Base-by-base conservation (phyloP, 2,113 vertebrate species). In the Hydrolagus affinis region DNA sequence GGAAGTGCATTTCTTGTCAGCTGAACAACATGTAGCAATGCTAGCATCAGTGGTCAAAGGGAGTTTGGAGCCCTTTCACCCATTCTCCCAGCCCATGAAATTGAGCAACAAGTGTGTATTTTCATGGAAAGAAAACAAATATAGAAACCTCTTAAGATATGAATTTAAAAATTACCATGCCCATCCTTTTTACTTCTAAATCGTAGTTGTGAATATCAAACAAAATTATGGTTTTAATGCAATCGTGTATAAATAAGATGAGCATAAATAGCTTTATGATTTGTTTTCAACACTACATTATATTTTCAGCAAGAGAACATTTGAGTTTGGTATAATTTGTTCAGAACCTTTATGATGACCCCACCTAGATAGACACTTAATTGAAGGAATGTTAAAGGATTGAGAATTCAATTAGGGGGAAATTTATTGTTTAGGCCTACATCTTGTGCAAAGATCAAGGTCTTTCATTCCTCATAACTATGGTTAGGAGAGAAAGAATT, bases 1-100 rank as follows among this genome's bases (percentile, higher is more conserved):
- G 76, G 60, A 80, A 62, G 59, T 17, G 59, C 59, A 80, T 64
- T 64, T 62, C 76, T 80, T 28, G 76, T 80, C 59, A 64, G 59
- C 59, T 62, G 76, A 80, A 80, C 76, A 62, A 62, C 59, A 28
- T 23, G n/a, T n/a, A 80, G 19, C 23, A n/a, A 77, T 59, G 56
- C 23, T 77, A 57, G 57, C 62, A 62, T 80, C 28, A 80, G 19
- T 80, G 57, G 57, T 62, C 11, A 80, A 11, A 2, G 56, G 57
- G 76, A 80, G 59, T 62, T 80, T 23, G 28, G 57, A 80, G 15
- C 57, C 76, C 57, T 15, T 64, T 80, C n/a, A 80, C 23, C 59
- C 57, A 28, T 1, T 62, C 11, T 80, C 76, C 23, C 76, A 80
- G 57, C 17, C 62, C 56, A 80, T 19, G 59, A 60, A 28, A 44